phyloP scores from a whole-genome alignment of 1,140 invertebrate genomes.

The Drosophila busckii region DNA sequence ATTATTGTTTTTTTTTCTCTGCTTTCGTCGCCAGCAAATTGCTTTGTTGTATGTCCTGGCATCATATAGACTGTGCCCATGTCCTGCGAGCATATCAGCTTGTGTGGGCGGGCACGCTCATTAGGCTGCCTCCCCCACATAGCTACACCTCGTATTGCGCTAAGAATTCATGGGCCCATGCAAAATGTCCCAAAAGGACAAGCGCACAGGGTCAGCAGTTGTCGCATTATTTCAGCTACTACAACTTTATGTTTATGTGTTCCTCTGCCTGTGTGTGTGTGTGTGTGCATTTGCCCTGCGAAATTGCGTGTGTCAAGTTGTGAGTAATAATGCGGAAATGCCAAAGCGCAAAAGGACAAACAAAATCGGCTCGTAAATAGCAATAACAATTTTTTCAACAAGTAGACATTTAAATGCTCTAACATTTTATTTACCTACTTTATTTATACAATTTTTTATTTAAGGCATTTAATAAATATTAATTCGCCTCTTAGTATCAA shows the following conservation, averaged over 20 bases:
- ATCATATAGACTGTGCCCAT: slow-evolving; percentile 10
- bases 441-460: no score
- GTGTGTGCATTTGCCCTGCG: slow-evolving; percentile 31
- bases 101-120: slow-evolving; percentile 58
- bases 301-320: slow-evolving; percentile 68
- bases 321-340: slow-evolving; percentile 72
- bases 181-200: slow-evolving; percentile 63
- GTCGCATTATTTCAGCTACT: slow-evolving; percentile 35
- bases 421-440: background rate
- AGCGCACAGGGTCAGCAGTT: no score
- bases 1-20: background rate
- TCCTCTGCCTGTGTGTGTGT: slow-evolving; percentile 10
- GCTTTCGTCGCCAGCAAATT: slow-evolving; percentile 11
- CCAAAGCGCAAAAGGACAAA: slow-evolving; percentile 41
- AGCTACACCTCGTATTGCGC: background rate
- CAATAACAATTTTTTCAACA: background rate
- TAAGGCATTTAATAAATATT: background rate
- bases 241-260: slow-evolving; percentile 34
- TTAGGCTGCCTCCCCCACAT: slow-evolving; percentile 39
- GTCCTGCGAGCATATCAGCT: slow-evolving; percentile 37
- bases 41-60: slow-evolving; percentile 40
- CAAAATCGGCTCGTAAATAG: slow-evolving; percentile 53
- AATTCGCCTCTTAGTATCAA: no score
- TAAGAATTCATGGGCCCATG: slow-evolving; percentile 25
- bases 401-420: slow-evolving; percentile 26